Evolutionary conservation across 2,113 vertebrate species (phyloP).

Genomic region (Centropus bengalensis): DNA sequence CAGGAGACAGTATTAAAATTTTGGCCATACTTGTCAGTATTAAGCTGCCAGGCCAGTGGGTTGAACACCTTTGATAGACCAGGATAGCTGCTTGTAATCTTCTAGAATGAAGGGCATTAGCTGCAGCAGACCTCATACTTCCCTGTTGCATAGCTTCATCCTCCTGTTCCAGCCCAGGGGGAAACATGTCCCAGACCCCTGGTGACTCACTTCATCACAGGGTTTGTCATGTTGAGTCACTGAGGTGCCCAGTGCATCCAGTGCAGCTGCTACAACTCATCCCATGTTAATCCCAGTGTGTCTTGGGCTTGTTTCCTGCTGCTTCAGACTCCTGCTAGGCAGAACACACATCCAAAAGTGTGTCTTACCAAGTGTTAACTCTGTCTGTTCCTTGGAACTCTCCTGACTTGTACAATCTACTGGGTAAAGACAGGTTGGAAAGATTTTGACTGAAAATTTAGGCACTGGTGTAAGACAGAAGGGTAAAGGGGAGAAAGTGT

Average conservation of each 20-base stretch:
- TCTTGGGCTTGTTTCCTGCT: not conserved
- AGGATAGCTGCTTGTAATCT: slow-evolving; percentile 29
- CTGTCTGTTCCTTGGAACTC: not conserved
- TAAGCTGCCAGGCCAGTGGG: slow-evolving; percentile 41
- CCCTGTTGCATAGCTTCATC: not conserved
- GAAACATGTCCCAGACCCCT: not conserved
- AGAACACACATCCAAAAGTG: not conserved
- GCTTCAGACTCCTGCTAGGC: not conserved
- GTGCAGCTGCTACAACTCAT: slow-evolving; percentile 27
- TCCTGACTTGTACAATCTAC: not conserved
- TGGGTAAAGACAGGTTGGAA: not conserved
- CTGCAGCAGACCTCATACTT: slow-evolving; percentile 17
- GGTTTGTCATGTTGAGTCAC: not conserved
- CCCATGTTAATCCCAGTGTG: not conserved
- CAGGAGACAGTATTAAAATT: slow-evolving; percentile 71
- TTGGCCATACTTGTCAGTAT: slow-evolving; percentile 74
- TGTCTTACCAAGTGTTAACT: not conserved
- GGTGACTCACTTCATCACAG: not conserved
- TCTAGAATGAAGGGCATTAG: slow-evolving; percentile 37
- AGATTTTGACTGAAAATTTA: not conserved
- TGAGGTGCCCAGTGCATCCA: not conserved
- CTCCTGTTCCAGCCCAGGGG: not conserved
- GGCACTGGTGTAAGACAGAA: not conserved
- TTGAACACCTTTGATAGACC: not conserved
- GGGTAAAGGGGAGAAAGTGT: not conserved